Evolutionary conservation across 2,797 vertebrate genomes (phyloP).

Genomic region (Galagoides demidoff): DNA sequence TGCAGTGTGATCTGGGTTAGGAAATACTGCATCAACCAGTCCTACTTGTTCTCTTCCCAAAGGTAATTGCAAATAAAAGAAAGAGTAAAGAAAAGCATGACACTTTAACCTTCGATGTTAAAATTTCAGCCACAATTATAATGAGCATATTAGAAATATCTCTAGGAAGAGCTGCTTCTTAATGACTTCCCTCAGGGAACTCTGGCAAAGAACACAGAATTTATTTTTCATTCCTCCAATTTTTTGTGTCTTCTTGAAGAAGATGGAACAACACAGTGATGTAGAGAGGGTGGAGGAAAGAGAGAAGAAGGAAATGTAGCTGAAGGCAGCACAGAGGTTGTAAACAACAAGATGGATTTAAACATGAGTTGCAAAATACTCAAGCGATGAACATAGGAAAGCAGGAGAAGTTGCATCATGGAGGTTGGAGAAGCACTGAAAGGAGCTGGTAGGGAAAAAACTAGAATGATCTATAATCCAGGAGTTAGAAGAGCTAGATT

Average conservation of each 20-base stretch:
- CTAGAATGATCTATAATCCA: neutral
- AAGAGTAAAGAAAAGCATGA: slow-evolving; percentile 48
- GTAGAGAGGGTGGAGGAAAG: neutral
- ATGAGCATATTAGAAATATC: slow-evolving; percentile 27
- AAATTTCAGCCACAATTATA: slow-evolving; percentile 65
- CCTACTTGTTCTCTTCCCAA: slow-evolving; percentile 24
- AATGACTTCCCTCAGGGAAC: slow-evolving; percentile 58
- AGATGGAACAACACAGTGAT: neutral
- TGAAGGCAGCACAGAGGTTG: neutral
- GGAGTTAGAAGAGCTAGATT: neutral
- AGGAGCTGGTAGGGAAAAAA: neutral
- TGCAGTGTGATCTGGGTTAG: neutral
- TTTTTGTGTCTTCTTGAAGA: neutral
- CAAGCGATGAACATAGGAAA: neutral
- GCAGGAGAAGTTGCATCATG: neutral
- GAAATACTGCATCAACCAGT: neutral
- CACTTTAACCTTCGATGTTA: slow-evolving; percentile 62
- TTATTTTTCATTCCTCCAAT: slow-evolving; percentile 51
- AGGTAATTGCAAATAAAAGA: slow-evolving; percentile 65
- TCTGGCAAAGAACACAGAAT: neutral
- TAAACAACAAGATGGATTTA: neutral
- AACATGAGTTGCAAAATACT: neutral
- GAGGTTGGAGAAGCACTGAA: neutral
- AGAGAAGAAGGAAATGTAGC: neutral
- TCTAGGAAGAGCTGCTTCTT: slow-evolving; percentile 46